Evolutionary conservation across 1,140 invertebrate genomes (phyloP), one percentile per base, ranked within the genome.

Genomic region (Neodiprion pinetum): DNA sequence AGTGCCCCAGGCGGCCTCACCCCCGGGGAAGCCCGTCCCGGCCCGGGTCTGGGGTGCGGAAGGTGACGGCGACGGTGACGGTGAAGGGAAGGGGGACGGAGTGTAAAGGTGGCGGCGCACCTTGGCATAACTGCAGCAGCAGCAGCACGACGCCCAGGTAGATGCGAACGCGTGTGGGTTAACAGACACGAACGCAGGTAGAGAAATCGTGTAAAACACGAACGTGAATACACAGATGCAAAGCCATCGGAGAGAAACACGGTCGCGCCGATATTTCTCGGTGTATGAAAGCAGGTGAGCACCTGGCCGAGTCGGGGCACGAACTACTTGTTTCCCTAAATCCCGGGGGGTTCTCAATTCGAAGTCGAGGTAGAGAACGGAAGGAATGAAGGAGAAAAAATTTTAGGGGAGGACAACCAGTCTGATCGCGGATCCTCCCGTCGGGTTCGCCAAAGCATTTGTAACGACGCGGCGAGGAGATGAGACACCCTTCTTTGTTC

Each of bases 281-380:
- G 50, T 71, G 70, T 76, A 69, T 47, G 76, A 74, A 73, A 82
- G 84, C 84, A 85, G 84, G 83, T 85, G 83, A 82, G 79, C 84
- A 84, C 84, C 83, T 85, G 82, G 82, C 80, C 76, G 48, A 76
- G 73, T 70, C 73, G 66, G 48, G 79, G 76, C 79, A 80, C 79
- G 80, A 81, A 79, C 76, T 80, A 72, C 79, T 78, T 73, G 74
- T 73, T 70, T 79, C 74, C 73, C 70, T 74, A 70, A 71, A 66
- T 73, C 71, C 78, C 78, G 74, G 73, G 74, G 72, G 78, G 78
- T 79, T 79, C 78, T 79, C 78, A 79, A 69, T 53, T 53, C 48
- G 23, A 17, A 47, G 1, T 11, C 47, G 69, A 47, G 21, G 10
- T 61, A 48, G 8, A n/a, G 50, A 73, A 50, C 48, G 14, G 50